Evolutionary conservation across 2,888 invertebrate species (phyloP).

Genomic region (Cerceris rybyensis): DNA sequence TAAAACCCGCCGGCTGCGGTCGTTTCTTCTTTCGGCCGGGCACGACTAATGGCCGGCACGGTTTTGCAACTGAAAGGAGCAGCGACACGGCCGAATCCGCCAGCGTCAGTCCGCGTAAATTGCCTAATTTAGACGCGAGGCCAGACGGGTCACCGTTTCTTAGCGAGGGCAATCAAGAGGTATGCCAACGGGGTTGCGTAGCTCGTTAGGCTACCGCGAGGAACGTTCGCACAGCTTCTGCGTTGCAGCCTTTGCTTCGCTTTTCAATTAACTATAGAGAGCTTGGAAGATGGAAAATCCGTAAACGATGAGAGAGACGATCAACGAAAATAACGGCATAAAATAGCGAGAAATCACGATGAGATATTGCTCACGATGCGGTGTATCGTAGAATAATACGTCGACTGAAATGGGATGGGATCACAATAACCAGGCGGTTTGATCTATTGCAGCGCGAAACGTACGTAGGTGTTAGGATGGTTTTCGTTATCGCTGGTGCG

Average conservation of each 20-base stretch:
- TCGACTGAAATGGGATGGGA: constrained; percentile 10
- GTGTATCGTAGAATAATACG: constrained; percentile 1
- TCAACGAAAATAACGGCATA: not conserved
- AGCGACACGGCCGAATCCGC: constrained; percentile 52
- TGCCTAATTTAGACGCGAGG: constrained; percentile 73
- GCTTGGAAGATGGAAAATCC: not conserved
- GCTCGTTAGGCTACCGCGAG: constrained; percentile 61
- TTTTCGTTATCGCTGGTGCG: not conserved
- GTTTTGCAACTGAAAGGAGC: constrained; percentile 61
- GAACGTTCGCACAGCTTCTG: constrained; percentile 5
- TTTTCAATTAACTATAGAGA: constrained; percentile 20
- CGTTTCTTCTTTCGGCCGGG: constrained; percentile 46
- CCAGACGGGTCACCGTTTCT: constrained; percentile 64
- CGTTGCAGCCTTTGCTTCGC: not conserved
- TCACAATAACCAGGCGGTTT: constrained; percentile 1
- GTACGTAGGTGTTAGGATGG: not conserved
- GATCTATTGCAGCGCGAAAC: constrained; percentile 12
- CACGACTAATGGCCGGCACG: constrained; percentile 63
- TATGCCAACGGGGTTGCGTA: constrained; percentile 31
- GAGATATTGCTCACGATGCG: not conserved
- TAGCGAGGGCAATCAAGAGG: constrained; percentile 48
- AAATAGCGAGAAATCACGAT: constrained; percentile 13
- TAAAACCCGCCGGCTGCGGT: constrained; percentile 57
- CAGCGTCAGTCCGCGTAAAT: constrained; percentile 69
- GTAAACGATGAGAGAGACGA: not conserved